These are phyloP conservation scores for Anguilla megastoma DNA, from an alignment of 2,797 vertebrate species.

Conservation along the genomic window DNA sequence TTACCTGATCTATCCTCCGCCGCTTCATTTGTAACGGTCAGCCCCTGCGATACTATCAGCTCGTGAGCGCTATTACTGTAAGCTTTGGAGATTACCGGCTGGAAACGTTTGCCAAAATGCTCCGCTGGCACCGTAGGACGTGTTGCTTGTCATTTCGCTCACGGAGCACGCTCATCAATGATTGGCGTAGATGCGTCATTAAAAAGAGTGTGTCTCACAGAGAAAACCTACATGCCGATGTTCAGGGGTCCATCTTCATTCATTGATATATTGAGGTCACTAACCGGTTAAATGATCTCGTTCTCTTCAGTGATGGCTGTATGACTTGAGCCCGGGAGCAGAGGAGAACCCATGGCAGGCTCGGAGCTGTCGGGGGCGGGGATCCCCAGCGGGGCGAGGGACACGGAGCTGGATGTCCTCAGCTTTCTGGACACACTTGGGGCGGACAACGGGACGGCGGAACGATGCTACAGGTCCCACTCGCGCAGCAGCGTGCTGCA, in stretches of 20 bases:
- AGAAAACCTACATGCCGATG: background rate
- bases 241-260: background rate
- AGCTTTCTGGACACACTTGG: conserved; percentile 52
- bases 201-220: background rate
- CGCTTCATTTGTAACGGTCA: background rate
- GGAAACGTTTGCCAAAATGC: background rate
- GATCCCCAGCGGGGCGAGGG: conserved; percentile 49
- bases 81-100: background rate
- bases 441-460: conserved; percentile 75
- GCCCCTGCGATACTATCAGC: background rate
- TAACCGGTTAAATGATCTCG: background rate
- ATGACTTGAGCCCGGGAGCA: conserved; percentile 41
- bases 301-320: conserved; percentile 56
- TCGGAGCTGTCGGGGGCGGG: conserved; percentile 57
- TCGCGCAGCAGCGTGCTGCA: conserved; percentile 88
- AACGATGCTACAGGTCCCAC: conserved; percentile 81
- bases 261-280: background rate
- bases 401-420: conserved; percentile 55
- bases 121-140: background rate
- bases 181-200: background rate
- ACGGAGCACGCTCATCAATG: background rate
- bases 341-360: conserved; percentile 56
- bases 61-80: background rate
- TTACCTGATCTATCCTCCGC: background rate
- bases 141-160: background rate